A percentile compares a stretch with the other conserved stretches of the same genome.
Evolutionary conservation across 2,888 invertebrate genomes (phyloP).

Genomic region (Amiota minor): DNA sequence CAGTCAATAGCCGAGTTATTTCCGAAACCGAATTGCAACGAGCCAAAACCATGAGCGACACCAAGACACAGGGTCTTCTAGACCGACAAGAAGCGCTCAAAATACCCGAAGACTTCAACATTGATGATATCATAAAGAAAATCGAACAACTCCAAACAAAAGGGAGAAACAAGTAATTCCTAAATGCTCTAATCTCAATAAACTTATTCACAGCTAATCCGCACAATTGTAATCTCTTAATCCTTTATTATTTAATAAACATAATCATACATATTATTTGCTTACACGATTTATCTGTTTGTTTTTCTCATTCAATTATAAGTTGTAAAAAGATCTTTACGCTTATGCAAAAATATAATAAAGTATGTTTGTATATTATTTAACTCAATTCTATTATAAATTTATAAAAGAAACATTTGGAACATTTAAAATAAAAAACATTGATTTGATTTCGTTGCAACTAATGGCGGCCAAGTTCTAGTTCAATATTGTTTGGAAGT

Average conservation of each 20-base stretch:
- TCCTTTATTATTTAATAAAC: constrained; percentile 27
- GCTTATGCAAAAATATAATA: constrained; percentile 20
- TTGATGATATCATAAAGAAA: constrained; percentile 66
- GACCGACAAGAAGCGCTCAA: constrained; percentile 54
- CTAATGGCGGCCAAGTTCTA: not conserved
- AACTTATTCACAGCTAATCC: no score
- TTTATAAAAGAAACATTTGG: constrained; percentile 9
- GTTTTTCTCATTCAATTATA: not conserved
- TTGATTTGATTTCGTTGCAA: not conserved
- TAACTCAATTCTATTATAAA: constrained; percentile 3
- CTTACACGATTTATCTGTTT: constrained; percentile 3
- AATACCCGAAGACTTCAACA: constrained; percentile 59
- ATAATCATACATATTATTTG: constrained; percentile 18
- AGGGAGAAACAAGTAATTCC: not conserved
- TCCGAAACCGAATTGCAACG: constrained; percentile 55
- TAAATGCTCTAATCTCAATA: not conserved
- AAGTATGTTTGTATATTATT: constrained; percentile 12
- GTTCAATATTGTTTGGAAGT: constrained; percentile 18
- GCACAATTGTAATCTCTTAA: constrained; percentile 30
- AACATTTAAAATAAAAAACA: constrained; percentile 17
- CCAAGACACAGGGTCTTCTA: constrained; percentile 53
- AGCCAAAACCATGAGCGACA: constrained; percentile 52
- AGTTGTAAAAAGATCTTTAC: constrained; percentile 2
- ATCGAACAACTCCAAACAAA: constrained; percentile 51
- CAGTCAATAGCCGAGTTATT: constrained; percentile 54